Conservation (phyloP, 2,888 invertebrate genomes). For the Trichopria drosophilae region DNA sequence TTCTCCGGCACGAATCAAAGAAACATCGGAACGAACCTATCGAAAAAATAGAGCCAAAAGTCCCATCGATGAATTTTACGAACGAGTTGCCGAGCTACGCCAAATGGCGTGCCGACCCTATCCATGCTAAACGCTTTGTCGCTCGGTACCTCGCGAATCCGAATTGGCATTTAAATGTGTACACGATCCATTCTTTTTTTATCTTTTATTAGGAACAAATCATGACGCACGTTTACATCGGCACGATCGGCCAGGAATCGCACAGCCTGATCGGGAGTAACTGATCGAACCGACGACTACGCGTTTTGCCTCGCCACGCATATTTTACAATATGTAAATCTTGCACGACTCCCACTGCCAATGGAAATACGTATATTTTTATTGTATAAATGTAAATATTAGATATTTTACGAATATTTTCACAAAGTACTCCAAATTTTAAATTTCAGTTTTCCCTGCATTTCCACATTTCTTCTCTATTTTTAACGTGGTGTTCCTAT, state of each 20-base stretch:
- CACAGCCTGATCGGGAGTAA: conserved; percentile 16
- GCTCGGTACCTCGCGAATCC: conserved; percentile 20
- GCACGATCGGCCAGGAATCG: background rate
- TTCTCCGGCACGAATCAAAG: conserved; percentile 21
- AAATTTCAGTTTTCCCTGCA: too few species aligned
- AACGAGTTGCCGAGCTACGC: conserved; percentile 22
- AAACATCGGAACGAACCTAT: conserved; percentile 17
- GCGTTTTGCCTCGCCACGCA: too few species aligned
- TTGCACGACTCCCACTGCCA: too few species aligned
- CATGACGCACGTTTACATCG: conserved; percentile 17
- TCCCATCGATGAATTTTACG: conserved; percentile 33
- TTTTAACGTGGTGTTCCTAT: too few species aligned
- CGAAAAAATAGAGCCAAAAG: conserved; percentile 28
- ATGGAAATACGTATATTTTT: too few species aligned
- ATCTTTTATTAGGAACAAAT: conserved; percentile 30
- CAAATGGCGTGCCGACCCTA: too few species aligned
- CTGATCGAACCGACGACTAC: too few species aligned
- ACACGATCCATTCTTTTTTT: conserved; percentile 23
- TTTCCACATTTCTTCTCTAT: too few species aligned
- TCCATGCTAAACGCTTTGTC: conserved; percentile 32
- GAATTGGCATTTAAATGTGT: conserved; percentile 38
- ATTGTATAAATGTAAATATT: too few species aligned
- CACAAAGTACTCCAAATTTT: too few species aligned
- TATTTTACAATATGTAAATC: too few species aligned
- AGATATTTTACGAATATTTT: too few species aligned